phyloP scores from a whole-genome alignment of 2,113 vertebrate genomes.

The Prinia subflava region DNA sequence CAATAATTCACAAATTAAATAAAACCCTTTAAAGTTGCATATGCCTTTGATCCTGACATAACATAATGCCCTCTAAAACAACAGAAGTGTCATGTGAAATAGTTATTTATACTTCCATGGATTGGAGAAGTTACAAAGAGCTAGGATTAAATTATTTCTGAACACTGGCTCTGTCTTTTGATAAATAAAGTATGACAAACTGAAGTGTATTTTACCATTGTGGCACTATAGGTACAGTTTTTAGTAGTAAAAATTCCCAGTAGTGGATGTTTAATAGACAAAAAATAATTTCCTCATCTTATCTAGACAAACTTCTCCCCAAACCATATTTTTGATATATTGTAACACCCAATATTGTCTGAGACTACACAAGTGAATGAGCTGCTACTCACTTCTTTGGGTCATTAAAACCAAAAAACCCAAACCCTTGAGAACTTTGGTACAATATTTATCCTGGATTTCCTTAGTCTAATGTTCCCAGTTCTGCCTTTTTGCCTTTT shows the following conservation, averaged over 20 bases:
- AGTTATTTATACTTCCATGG: background rate
- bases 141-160: background rate
- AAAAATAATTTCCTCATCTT: background rate
- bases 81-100: background rate
- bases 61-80: constrained; percentile 4
- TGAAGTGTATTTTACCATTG: background rate
- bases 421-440: background rate
- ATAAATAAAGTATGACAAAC: background rate
- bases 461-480: background rate
- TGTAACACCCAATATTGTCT: background rate
- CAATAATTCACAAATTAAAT: constrained; percentile 34
- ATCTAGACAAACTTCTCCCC: background rate
- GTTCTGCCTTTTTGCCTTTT: background rate
- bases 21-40: background rate
- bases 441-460: background rate
- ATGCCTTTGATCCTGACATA: background rate
- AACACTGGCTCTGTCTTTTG: background rate
- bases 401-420: background rate
- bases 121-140: background rate
- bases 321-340: background rate
- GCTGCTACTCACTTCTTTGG: background rate
- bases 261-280: background rate
- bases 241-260: background rate
- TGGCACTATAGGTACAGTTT: background rate
- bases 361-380: background rate